Evolutionary conservation across 2,888 invertebrate genomes (phyloP).

Genomic region (Thecophora atra): DNA sequence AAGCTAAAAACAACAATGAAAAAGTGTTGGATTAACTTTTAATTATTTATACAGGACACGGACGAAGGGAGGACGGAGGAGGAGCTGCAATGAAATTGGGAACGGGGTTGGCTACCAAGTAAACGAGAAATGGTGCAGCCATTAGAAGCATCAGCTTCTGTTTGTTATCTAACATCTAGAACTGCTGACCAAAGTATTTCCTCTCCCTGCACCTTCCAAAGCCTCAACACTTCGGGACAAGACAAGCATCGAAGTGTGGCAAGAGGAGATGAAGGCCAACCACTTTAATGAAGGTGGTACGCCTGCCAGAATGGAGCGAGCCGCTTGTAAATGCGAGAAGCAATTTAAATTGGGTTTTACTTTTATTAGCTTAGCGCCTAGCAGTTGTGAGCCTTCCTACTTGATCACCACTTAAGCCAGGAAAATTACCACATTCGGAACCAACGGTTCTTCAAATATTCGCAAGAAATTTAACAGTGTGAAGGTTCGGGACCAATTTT

Average conservation of each 20-base stretch:
- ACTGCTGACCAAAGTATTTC: not conserved
- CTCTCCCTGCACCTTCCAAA: not conserved
- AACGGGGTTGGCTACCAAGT: not conserved
- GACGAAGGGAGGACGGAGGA: not conserved
- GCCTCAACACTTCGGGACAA: not conserved
- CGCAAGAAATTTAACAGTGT: no score
- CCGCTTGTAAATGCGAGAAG: no score
- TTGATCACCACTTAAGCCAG: no score
- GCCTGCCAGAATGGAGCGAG: not conserved
- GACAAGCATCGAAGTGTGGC: not conserved
- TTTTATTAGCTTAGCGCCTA: no score
- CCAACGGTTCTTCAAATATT: no score
- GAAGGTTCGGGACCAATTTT: no score
- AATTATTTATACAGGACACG: constrained; percentile 1
- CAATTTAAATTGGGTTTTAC: no score
- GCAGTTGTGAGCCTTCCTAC: no score
- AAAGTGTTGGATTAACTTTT: constrained; percentile 24
- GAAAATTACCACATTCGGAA: no score
- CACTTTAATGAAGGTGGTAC: not conserved
- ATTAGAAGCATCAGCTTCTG: not conserved
- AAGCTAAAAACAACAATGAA: constrained; percentile 8
- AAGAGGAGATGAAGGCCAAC: not conserved
- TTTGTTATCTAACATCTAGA: not conserved
- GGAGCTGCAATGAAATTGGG: not conserved
- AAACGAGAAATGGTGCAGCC: not conserved